Conservation (phyloP, 2,888 invertebrate genomes). For the Polia nebulosa region DNA sequence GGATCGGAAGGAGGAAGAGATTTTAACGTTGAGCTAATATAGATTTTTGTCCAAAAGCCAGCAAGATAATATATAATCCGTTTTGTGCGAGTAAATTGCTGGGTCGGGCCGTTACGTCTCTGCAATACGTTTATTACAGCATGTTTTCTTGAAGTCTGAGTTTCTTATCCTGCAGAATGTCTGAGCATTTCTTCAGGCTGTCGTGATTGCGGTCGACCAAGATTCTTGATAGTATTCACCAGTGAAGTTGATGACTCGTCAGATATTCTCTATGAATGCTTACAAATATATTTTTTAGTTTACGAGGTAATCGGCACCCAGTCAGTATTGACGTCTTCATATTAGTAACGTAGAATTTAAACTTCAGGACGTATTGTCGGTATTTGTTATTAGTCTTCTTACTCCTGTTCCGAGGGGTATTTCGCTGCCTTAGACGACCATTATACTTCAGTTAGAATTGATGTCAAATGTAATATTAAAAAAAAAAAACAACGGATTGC, state of each 20-base stretch:
- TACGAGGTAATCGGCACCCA: not conserved
- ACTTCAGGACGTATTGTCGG: not conserved
- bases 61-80: not conserved
- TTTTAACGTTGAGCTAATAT: not conserved
- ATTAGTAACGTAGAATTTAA: not conserved
- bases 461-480: no score
- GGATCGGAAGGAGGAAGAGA: no score
- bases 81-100: not conserved
- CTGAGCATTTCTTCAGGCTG: not conserved
- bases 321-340: not conserved
- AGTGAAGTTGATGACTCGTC: not conserved
- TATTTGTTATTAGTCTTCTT: not conserved
- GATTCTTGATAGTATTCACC: not conserved
- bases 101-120: not conserved
- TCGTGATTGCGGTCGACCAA: not conserved
- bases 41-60: not conserved
- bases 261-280: no score
- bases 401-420: not conserved
- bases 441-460: no score
- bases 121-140: not conserved
- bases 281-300: no score
- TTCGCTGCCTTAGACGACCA: not conserved
- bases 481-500: no score
- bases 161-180: not conserved
- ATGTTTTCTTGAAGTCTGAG: not conserved